Base-by-base conservation (phyloP, 2,888 invertebrate species). In the Megaustenia siamemsis region DNA sequence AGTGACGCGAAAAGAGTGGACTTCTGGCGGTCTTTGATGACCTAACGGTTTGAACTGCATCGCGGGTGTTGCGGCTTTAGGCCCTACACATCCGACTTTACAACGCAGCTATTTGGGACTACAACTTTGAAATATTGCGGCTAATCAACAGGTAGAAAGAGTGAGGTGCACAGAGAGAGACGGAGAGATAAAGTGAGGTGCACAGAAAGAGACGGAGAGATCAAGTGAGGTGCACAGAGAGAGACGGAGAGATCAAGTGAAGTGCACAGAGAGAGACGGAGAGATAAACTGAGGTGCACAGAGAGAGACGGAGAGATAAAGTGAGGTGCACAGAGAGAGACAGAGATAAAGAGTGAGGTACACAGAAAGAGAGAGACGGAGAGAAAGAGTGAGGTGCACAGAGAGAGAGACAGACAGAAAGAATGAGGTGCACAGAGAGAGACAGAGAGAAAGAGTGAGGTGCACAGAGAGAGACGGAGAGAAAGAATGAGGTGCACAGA, bases 131-230 rank as follows among this genome's bases (percentile, higher is more conserved):
- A n/a, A n/a, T n/a, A n/a, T n/a, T n/a, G n/a, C n/a, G n/a, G n/a
- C n/a, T n/a, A n/a, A n/a, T n/a, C n/a, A n/a, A n/a, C n/a, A n/a
- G n/a, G n/a, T n/a, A n/a, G n/a, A n/a, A n/a, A n/a, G n/a, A n/a
- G 32, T 24, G 21, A 76, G 32, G 28, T 49, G 49, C 4, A 6
- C 49, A 76, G 76, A 49, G 49, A 76, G 76, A 49, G 49, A 76
- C 24, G 24, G 76, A 12, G n/a, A 49, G 49, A 76, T 32, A 76
- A 53, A 76, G 76, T 35, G n/a, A n/a, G n/a, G n/a, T n/a, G n/a
- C 40, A 75, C 40, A 75, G 75, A 75, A 43, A 75, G 43, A 75
- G 75, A 75, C 40, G 43, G 75, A 75, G 75, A 75, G 75, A 43
- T n/a, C n/a, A n/a, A n/a, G n/a, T n/a, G 35, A 76, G 32, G 24